phyloP scores from a whole-genome alignment of 1,140 invertebrate species.

The Chironomus striatipennis region DNA sequence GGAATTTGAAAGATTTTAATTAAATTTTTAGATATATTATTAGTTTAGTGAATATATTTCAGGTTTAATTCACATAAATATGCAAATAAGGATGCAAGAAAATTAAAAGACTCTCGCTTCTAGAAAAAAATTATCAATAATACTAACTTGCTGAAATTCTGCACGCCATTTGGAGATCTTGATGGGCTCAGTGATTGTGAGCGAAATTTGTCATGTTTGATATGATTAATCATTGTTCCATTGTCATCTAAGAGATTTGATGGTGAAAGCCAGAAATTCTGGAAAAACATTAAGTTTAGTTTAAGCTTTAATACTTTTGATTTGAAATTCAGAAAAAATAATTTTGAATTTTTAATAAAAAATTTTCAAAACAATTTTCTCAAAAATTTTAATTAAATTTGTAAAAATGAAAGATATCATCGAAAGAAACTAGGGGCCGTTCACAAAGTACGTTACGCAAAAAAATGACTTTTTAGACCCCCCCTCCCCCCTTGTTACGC shows the following conservation, averaged over 20 bases:
- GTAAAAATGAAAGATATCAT: no score
- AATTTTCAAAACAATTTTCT: no score
- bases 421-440: no score
- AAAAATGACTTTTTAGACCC: no score
- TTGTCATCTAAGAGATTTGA: background rate
- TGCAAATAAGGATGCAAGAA: no score
- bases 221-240: slow-evolving; percentile 6
- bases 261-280: slow-evolving; percentile 22
- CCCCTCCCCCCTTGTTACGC: no score
- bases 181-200: slow-evolving; percentile 18
- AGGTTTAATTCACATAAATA: background rate
- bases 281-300: background rate
- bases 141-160: background rate
- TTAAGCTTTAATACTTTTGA: background rate
- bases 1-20: background rate
- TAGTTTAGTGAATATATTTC: no score
- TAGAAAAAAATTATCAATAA: background rate
- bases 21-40: no score
- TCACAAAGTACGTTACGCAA: no score
- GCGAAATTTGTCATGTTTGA: slow-evolving; percentile 11
- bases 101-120: background rate
- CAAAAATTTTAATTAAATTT: no score
- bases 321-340: no score
- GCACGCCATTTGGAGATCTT: background rate
- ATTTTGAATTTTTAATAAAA: no score